Conservation (phyloP, 2,888 invertebrate species). For the Hipparchia sbordonii region DNA sequence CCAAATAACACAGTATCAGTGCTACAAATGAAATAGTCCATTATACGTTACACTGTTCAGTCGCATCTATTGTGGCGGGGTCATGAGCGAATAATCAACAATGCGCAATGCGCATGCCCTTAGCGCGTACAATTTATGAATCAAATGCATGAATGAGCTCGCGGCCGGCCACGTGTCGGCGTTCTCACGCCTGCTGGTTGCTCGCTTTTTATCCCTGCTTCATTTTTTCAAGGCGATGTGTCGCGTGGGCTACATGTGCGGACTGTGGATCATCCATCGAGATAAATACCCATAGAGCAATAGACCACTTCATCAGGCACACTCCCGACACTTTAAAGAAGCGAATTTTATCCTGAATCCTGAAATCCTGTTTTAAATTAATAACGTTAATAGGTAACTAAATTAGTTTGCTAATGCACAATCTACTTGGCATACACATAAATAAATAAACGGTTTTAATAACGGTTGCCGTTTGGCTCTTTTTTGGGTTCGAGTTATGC, state of each 20-base stretch:
- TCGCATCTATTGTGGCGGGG: conserved; percentile 37
- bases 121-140: conserved; percentile 71
- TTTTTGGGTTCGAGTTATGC: too few relatives aligned
- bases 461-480: too few relatives aligned
- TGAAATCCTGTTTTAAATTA: too few relatives aligned
- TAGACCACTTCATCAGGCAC: not conserved
- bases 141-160: conserved; percentile 80
- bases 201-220: conserved; percentile 70
- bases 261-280: conserved; percentile 36
- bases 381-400: too few relatives aligned
- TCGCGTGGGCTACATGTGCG: conserved; percentile 78
- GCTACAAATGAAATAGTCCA: not conserved
- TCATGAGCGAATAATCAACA: conserved; percentile 45
- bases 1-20: not conserved
- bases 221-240: conserved; percentile 58
- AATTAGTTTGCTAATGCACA: too few relatives aligned
- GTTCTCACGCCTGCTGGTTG: conserved; percentile 71
- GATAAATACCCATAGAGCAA: not conserved
- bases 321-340: too few relatives aligned
- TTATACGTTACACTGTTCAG: conserved; percentile 6
- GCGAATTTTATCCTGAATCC: too few relatives aligned
- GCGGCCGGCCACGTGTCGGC: conserved; percentile 71
- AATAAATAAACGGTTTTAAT: too few relatives aligned
- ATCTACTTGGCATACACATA: too few relatives aligned
- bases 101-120: conserved; percentile 45